Conservation (phyloP, 2,888 invertebrate genomes). For the Plebejus argus region DNA sequence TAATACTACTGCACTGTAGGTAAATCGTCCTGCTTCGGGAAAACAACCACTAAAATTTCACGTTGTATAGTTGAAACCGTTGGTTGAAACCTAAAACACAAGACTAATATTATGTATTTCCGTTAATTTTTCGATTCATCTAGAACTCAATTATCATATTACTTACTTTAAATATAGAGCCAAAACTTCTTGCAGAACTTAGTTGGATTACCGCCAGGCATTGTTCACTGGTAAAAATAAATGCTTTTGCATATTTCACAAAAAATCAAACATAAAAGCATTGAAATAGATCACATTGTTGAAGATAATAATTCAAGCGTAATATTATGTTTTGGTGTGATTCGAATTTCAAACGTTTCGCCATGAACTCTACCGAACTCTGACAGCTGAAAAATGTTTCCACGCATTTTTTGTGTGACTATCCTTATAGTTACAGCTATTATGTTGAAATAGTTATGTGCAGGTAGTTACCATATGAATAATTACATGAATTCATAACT, state of each 20-base stretch:
- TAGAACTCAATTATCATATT: constrained; percentile 3
- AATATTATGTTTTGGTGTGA: no score
- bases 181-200: constrained; percentile 8
- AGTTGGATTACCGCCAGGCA: constrained; percentile 21
- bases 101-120: neutral
- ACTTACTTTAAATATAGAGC: constrained; percentile 19
- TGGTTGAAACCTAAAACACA: neutral
- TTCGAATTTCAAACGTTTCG: neutral
- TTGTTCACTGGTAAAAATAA: constrained; percentile 23
- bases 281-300: constrained; percentile 17
- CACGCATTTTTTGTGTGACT: neutral
- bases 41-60: no score
- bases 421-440: neutral
- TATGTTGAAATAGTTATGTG: neutral
- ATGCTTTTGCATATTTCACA: neutral
- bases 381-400: neutral
- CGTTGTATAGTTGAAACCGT: no score
- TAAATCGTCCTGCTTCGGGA: no score
- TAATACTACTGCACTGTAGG: no score
- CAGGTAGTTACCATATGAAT: neutral
- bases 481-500: no score
- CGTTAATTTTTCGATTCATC: neutral
- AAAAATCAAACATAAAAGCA: constrained; percentile 13
- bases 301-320: neutral
- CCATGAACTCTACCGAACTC: constrained; percentile 11